Conservation (phyloP, 2,797 vertebrate species). For the Pogoniulus pusillus region DNA sequence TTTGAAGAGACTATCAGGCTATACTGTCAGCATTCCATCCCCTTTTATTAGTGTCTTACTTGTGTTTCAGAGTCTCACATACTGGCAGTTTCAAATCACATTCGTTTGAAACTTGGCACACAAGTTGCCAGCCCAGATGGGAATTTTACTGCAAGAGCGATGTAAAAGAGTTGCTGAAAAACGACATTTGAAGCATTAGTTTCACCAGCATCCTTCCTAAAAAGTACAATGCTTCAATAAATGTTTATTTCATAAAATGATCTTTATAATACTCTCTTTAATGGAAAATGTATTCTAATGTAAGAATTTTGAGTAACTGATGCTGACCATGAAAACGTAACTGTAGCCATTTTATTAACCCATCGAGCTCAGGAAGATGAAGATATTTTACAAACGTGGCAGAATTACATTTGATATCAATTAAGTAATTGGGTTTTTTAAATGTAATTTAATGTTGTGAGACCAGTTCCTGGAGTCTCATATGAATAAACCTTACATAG, state of each 20-base stretch:
- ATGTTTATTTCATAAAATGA: neutral
- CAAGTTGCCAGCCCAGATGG: slow-evolving; percentile 38
- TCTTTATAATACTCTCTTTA: neutral
- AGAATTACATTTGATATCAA: neutral
- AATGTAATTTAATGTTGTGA: neutral
- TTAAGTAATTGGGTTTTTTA: neutral
- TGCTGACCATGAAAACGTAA: neutral
- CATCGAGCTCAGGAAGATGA: neutral
- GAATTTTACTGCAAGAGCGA: slow-evolving; percentile 19
- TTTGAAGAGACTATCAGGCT: slow-evolving; percentile 4
- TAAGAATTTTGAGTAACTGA: neutral
- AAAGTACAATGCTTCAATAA: neutral
- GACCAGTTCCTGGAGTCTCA: neutral
- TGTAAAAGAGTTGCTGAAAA: slow-evolving; percentile 37
- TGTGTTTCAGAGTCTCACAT: neutral
- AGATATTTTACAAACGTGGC: neutral
- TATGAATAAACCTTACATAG: neutral
- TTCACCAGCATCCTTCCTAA: neutral
- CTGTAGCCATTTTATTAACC: neutral
- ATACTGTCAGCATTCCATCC: neutral
- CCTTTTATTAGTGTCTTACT: slow-evolving; percentile 4
- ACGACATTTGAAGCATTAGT: neutral
- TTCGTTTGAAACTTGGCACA: slow-evolving; percentile 50
- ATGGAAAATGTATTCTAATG: neutral
- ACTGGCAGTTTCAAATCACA: slow-evolving; percentile 25